phyloP scores from a whole-genome alignment of 2,888 invertebrate genomes.

The Julus scanicus region DNA sequence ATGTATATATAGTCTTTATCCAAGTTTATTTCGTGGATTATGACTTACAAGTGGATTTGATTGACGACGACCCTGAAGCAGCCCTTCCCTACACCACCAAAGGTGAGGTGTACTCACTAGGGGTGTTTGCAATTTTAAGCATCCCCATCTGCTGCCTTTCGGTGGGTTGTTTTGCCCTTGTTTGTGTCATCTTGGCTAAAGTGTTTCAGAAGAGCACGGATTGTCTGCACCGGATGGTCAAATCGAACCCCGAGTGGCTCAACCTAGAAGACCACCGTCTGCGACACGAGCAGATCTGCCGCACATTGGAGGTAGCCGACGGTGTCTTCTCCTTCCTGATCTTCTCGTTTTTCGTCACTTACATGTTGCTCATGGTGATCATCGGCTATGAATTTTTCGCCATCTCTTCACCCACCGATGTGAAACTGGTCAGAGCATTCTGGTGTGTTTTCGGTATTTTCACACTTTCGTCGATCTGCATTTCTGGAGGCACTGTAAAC shows the following conservation, averaged over 20 bases:
- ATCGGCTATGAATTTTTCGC: slow-evolving; percentile 42
- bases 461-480: slow-evolving; percentile 44
- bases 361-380: slow-evolving; percentile 47
- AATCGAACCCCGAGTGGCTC: background rate
- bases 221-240: background rate
- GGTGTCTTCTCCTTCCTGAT: background rate
- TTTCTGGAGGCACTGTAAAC: background rate
- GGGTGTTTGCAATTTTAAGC: slow-evolving; percentile 46
- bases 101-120: background rate
- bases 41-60: background rate
- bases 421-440: slow-evolving; percentile 46
- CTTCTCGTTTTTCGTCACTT: slow-evolving; percentile 50
- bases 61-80: background rate
- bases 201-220: slow-evolving; percentile 1
- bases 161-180: slow-evolving; percentile 26
- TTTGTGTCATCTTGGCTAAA: background rate
- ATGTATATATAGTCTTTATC: slow-evolving; percentile 10
- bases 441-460: slow-evolving; percentile 46
- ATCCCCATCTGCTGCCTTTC: slow-evolving; percentile 41
- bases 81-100: background rate
- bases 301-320: background rate
- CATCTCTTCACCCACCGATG: background rate
- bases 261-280: slow-evolving; percentile 17
- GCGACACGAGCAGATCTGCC: slow-evolving; percentile 44
- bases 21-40: slow-evolving; percentile 9